phyloP scores from a whole-genome alignment of 2,113 vertebrate species.

The Chionomys nivalis region DNA sequence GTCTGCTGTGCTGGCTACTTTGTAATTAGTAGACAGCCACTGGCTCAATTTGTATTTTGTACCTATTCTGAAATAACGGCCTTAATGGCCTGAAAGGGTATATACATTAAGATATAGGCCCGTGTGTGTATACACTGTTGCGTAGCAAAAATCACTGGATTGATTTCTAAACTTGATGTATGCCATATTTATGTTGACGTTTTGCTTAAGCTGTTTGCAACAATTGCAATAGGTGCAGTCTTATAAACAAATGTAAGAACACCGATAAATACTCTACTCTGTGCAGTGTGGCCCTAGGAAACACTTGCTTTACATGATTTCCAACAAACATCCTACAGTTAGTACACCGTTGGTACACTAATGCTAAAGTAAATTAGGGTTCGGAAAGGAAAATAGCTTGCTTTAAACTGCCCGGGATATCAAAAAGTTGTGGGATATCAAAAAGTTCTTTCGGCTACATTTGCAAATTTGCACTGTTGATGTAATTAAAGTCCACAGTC shows the following conservation, averaged over 20 bases:
- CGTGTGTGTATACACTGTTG: background rate
- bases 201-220: background rate
- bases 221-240: background rate
- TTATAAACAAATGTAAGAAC: background rate
- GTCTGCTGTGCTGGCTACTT: conserved; percentile 34
- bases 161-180: background rate
- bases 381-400: background rate
- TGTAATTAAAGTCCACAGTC: conserved; percentile 11
- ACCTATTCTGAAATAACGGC: background rate
- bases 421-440: background rate
- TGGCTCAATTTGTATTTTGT: conserved; percentile 16
- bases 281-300: background rate
- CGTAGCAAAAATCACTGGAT: background rate
- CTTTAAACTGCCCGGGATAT: background rate
- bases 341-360: background rate
- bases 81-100: background rate
- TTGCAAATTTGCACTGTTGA: conserved; percentile 11
- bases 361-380: background rate
- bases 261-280: background rate
- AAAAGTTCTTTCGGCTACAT: background rate
- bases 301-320: conserved; percentile 37
- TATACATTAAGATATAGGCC: background rate
- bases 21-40: conserved; percentile 38
- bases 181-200: background rate
- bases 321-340: background rate